A percentile compares a stretch with the other conserved stretches of the same genome.
phyloP scores from a whole-genome alignment of 2,113 vertebrate genomes.

The Nothobranchius kuhntae region DNA sequence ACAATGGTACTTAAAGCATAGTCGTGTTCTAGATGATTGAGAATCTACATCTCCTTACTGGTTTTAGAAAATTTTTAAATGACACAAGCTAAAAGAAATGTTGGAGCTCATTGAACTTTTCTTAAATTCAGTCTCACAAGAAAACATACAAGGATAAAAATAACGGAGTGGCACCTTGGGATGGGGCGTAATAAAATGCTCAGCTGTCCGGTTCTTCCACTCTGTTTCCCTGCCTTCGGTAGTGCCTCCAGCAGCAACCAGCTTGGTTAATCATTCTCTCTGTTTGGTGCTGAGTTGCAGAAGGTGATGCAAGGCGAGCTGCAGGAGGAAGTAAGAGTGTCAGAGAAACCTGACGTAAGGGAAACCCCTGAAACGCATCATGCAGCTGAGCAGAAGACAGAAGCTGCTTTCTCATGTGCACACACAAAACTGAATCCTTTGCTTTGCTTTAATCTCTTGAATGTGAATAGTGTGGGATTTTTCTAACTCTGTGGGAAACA shows the following conservation, averaged over 20 bases:
- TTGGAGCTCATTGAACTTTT: too few relatives aligned
- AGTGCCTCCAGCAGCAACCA: slow-evolving; percentile 2
- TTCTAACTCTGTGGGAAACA: too few relatives aligned
- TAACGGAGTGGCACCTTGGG: too few relatives aligned
- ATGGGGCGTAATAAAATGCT: not conserved
- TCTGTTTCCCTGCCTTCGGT: slow-evolving; percentile 19
- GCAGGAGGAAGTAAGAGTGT: slow-evolving; percentile 17
- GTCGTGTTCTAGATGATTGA: too few relatives aligned
- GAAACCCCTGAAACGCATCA: slow-evolving; percentile 21
- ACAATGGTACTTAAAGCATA: too few relatives aligned
- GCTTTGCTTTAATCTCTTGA: too few relatives aligned
- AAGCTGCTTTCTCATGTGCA: slow-evolving; percentile 23
- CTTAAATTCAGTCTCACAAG: too few relatives aligned
- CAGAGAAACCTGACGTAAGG: slow-evolving; percentile 7
- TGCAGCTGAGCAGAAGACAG: slow-evolving; percentile 3
- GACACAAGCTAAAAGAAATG: too few relatives aligned
- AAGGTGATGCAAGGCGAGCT: slow-evolving; percentile 12
- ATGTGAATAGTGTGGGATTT: too few relatives aligned
- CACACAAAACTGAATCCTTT: not conserved
- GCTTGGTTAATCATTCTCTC: slow-evolving; percentile 68
- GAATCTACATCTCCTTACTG: too few relatives aligned
- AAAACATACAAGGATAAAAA: too few relatives aligned
- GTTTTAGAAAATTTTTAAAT: too few relatives aligned
- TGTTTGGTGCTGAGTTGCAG: slow-evolving; percentile 40
- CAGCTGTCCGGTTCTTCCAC: slow-evolving; percentile 11